Evolutionary conservation across 2,888 invertebrate species (phyloP).

Genomic region (Tromatobia lineatoria): DNA sequence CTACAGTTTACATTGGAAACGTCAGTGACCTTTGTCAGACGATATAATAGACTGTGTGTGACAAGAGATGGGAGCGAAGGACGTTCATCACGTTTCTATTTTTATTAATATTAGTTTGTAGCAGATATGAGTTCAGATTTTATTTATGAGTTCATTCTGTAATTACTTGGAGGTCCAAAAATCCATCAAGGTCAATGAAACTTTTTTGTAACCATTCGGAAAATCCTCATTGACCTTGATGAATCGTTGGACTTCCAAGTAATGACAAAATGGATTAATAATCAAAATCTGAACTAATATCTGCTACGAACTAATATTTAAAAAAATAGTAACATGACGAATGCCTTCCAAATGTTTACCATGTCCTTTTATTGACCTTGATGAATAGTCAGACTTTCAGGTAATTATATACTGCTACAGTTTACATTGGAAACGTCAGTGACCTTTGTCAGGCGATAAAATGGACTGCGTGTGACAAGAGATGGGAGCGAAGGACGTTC

Average conservation of each 20-base stretch:
- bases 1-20: not conserved
- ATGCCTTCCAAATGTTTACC: not conserved
- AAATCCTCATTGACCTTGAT: too few relatives aligned
- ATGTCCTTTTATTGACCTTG: not conserved
- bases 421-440: constrained; percentile 5
- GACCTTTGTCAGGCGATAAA: constrained; percentile 38
- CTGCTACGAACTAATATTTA: not conserved
- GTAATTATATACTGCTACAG: not conserved
- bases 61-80: constrained; percentile 2
- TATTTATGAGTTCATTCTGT: not conserved
- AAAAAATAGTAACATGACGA: not conserved
- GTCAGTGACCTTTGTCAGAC: constrained; percentile 21
- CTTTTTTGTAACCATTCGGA: too few relatives aligned
- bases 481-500: not conserved
- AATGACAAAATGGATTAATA: too few relatives aligned
- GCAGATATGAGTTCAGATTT: not conserved
- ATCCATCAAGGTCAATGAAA: too few relatives aligned
- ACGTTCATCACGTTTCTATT: not conserved
- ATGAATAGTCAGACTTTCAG: not conserved
- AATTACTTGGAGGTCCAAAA: too few relatives aligned
- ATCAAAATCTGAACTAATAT: not conserved
- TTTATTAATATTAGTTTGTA: not conserved
- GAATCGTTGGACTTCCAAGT: too few relatives aligned
- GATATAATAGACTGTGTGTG: constrained; percentile 55
- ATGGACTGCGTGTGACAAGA: constrained; percentile 45